These are phyloP conservation scores for Amblyraja radiata DNA, from an alignment of 2,797 vertebrate genomes.

Conservation along the genomic window DNA sequence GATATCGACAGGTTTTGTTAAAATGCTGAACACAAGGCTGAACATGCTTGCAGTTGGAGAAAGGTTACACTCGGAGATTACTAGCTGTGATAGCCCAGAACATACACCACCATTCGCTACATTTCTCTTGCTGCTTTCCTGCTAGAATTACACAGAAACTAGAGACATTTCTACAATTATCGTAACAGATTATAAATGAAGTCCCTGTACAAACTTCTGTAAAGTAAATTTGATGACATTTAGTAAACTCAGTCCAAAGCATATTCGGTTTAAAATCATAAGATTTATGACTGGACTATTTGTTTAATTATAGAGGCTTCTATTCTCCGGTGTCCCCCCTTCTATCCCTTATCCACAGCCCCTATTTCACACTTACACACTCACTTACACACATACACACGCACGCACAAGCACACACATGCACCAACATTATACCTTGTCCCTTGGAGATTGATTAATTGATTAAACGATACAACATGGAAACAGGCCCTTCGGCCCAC, in stretches of 20 bases:
- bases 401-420: too few relatives aligned
- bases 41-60: neutral
- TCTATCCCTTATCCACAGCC: too few relatives aligned
- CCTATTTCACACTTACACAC: too few relatives aligned
- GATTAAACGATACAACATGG: too few relatives aligned
- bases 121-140: neutral
- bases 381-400: neutral
- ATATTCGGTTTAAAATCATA: neutral
- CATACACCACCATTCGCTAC: neutral
- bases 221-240: neutral
- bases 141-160: neutral
- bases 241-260: neutral
- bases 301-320: neutral
- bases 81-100: neutral
- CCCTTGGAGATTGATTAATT: too few relatives aligned
- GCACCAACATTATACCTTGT: too few relatives aligned
- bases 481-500: too few relatives aligned
- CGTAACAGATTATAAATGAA: neutral
- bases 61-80: slow-evolving; percentile 5
- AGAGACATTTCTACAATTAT: neutral
- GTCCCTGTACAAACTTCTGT: neutral
- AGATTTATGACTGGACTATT: neutral
- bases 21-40: neutral
- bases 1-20: neutral
- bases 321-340: neutral